A percentile compares a stretch with the other conserved stretches of the same genome.
Evolutionary conservation across 2,888 invertebrate genomes (phyloP).

Genomic region (Drosophila neotestacea): DNA sequence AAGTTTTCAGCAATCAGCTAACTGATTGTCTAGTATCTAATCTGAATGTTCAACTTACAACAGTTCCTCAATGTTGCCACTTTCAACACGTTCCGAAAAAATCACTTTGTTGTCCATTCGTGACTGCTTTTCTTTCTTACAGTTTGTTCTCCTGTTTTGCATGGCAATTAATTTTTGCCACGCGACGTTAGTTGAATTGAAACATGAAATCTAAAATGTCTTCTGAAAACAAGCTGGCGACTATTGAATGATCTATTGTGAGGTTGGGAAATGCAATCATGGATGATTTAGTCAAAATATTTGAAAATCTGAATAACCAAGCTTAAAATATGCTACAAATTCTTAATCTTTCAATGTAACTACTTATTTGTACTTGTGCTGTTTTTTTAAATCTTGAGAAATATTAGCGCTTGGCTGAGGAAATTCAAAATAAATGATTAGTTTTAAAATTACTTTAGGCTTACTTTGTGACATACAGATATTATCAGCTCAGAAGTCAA

Average conservation of each 20-base stretch:
- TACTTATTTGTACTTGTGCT: too few species aligned
- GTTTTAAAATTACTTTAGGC: not conserved
- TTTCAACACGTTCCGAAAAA: slow-evolving; percentile 50
- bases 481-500: too few species aligned
- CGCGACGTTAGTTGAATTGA: slow-evolving; percentile 60
- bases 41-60: slow-evolving; percentile 37
- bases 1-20: slow-evolving; percentile 2
- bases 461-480: not conserved
- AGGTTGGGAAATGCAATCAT: not conserved
- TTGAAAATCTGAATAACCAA: too few species aligned
- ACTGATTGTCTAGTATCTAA: slow-evolving; percentile 24
- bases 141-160: slow-evolving; percentile 51
- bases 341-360: too few species aligned
- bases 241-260: slow-evolving; percentile 31
- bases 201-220: slow-evolving; percentile 33
- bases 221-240: slow-evolving; percentile 15
- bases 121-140: slow-evolving; percentile 38
- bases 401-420: too few species aligned
- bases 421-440: not conserved
- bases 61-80: slow-evolving; percentile 19
- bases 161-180: slow-evolving; percentile 72
- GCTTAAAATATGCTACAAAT: too few species aligned
- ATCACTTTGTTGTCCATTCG: slow-evolving; percentile 61
- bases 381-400: too few species aligned
- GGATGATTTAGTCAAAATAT: too few species aligned